These are phyloP conservation scores for Calypte anna DNA, from an alignment of 2,113 vertebrate genomes.

Conservation along the genomic window DNA sequence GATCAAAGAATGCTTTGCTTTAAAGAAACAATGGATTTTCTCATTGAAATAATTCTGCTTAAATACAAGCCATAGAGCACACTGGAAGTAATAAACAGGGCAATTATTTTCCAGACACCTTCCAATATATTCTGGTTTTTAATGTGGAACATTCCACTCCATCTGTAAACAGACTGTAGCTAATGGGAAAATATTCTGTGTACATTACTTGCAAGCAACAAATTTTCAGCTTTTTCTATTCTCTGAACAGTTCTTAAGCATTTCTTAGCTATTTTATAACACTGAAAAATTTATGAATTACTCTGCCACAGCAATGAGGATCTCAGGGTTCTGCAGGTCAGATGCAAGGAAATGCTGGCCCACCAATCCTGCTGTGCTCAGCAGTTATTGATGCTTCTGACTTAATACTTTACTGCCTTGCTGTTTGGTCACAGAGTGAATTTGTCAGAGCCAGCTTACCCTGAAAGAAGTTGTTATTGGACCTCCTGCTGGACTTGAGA, in stretches of 20 bases:
- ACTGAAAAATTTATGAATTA: background rate
- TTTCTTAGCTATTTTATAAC: background rate
- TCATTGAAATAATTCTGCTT: background rate
- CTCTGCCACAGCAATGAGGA: background rate
- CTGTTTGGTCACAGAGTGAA: background rate
- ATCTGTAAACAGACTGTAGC: background rate
- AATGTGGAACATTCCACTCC: background rate
- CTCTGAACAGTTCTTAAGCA: background rate
- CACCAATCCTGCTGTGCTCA: background rate
- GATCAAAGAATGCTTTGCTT: background rate
- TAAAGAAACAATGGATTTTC: background rate
- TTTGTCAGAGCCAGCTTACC: conserved; percentile 18
- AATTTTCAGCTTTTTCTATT: background rate
- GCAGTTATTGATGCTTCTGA: background rate
- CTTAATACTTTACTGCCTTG: background rate
- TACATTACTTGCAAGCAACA: background rate
- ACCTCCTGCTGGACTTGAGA: background rate
- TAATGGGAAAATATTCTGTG: background rate
- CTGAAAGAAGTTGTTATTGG: conserved; percentile 41
- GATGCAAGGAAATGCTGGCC: background rate
- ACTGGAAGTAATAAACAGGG: background rate
- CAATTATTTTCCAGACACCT: background rate
- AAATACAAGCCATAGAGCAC: background rate
- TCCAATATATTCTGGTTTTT: conserved; percentile 3
- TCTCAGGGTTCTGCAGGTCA: background rate